A percentile compares a stretch with the other conserved stretches of the same genome.
Evolutionary conservation across 2,113 vertebrate species (phyloP).

Genomic region (Triplophysa tibetana): DNA sequence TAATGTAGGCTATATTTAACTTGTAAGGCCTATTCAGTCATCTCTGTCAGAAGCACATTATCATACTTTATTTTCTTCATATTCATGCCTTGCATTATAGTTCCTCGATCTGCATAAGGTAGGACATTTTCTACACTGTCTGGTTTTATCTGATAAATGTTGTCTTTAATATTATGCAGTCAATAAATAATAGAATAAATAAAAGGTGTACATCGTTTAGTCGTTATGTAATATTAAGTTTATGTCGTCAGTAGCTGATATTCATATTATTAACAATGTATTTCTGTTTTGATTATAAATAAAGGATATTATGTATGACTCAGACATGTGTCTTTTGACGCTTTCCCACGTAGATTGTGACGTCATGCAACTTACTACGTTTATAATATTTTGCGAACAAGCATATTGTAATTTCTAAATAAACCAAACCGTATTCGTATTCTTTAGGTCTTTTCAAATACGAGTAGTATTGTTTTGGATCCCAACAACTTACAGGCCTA

Average conservation of each 20-base stretch:
- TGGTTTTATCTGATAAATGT: no score
- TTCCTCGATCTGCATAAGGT: neutral
- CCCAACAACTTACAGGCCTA: no score
- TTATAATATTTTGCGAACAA: neutral
- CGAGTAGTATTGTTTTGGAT: no score
- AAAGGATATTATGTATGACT: neutral
- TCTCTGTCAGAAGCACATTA: neutral
- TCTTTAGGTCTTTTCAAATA: no score
- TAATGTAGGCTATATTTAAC: neutral
- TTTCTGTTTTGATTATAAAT: neutral
- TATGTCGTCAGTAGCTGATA: no score
- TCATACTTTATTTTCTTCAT: neutral
- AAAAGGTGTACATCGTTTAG: neutral
- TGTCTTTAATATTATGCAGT: no score
- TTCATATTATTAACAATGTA: neutral
- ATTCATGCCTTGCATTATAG: neutral
- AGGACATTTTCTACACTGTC: neutral
- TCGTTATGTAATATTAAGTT: no score
- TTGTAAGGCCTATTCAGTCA: slow-evolving; percentile 25
- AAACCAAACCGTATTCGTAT: neutral
- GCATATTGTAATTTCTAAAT: neutral
- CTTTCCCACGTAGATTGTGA: neutral
- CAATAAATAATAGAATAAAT: no score
- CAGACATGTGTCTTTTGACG: neutral
- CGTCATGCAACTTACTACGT: neutral